Evolutionary conservation across 2,797 vertebrate species (phyloP).

Genomic region (Megalops cyprinoides): DNA sequence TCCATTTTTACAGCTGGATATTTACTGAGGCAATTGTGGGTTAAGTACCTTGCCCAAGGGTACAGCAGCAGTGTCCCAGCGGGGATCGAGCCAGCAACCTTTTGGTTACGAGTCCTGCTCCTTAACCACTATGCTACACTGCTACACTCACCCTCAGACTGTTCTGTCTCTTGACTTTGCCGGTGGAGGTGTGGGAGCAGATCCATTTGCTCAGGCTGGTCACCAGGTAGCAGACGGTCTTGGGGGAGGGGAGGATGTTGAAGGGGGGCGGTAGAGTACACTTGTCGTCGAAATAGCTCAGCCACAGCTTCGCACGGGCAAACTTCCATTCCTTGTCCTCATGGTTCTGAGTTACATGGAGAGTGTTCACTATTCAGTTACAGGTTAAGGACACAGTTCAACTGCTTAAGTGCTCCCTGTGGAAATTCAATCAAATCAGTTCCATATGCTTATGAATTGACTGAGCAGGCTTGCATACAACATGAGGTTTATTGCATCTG

Average conservation of each 20-base stretch:
- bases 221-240: conserved; percentile 92
- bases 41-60: too few relatives aligned
- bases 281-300: conserved; percentile 98
- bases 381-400: background rate
- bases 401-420: background rate
- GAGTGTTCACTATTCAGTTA: background rate
- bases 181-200: conserved; percentile 90
- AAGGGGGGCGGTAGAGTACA: conserved; percentile 94
- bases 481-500: background rate
- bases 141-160: conserved; percentile 92
- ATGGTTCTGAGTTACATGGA: conserved; percentile 91
- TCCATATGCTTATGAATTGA: background rate
- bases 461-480: background rate
- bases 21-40: too few relatives aligned
- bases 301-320: conserved; percentile 95
- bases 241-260: conserved; percentile 93
- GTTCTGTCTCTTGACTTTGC: conserved; percentile 93
- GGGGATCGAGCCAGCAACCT: too few relatives aligned
- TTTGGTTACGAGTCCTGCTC: too few relatives aligned
- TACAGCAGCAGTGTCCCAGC: too few relatives aligned
- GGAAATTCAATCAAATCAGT: background rate
- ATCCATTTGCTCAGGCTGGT: conserved; percentile 95
- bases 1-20: too few relatives aligned
- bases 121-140: too few relatives aligned
- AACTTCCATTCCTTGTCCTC: conserved; percentile 99